These are phyloP conservation scores for Macrosoma leucophasiata DNA, from an alignment of 2,888 invertebrate species.

Conservation along the genomic window DNA sequence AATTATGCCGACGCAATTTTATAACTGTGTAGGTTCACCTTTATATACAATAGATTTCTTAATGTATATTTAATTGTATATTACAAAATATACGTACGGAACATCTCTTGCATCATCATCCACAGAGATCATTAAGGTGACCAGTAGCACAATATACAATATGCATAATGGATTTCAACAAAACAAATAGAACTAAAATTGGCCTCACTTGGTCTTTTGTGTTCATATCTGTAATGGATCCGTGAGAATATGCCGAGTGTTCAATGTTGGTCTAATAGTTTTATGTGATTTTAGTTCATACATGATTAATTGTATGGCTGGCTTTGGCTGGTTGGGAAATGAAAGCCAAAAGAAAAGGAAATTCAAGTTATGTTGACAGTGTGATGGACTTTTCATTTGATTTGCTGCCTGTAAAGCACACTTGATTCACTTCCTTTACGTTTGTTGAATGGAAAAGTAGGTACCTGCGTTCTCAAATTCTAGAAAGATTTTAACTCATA, in stretches of 20 bases:
- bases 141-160: neutral
- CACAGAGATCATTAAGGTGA: neutral
- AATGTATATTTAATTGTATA: too few species aligned
- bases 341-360: conserved; percentile 9
- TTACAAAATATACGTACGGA: too few species aligned
- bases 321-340: too few species aligned
- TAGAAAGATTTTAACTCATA: too few species aligned
- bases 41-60: too few species aligned
- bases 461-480: too few species aligned
- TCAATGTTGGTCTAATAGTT: conserved; percentile 17
- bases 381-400: conserved; percentile 1
- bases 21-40: too few species aligned
- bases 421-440: neutral
- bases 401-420: neutral
- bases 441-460: neutral
- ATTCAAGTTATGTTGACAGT: neutral
- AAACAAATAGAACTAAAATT: neutral
- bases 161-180: neutral
- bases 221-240: conserved; percentile 21
- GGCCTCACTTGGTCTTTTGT: conserved; percentile 7
- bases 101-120: neutral
- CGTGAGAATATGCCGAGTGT: conserved; percentile 25
- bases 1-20: neutral
- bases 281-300: conserved; percentile 7
- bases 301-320: too few species aligned